Percentiles rank a stretch among this genome's conserved stretches.
These are phyloP conservation scores for Lasiurus cinereus DNA, from an alignment of 2,113 vertebrate genomes.

Conservation along the genomic window DNA sequence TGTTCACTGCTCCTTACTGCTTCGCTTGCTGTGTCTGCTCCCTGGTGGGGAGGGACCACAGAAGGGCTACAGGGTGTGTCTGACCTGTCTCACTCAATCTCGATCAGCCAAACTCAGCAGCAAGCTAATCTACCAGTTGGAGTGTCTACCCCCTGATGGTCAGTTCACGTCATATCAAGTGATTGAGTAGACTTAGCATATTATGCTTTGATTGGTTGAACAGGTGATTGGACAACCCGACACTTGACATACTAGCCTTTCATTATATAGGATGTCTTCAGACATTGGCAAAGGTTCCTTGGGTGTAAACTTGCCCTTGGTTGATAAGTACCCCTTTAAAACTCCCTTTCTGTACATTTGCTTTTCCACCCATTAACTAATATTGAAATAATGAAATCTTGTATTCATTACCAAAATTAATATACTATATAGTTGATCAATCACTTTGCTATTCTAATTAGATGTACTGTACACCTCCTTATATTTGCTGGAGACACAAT, in stretches of 20 bases:
- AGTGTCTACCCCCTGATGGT: too few relatives aligned
- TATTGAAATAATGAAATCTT: constrained; percentile 59
- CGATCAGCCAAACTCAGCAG: too few relatives aligned
- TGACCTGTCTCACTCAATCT: too few relatives aligned
- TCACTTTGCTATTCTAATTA: constrained; percentile 63
- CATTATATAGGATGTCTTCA: background rate
- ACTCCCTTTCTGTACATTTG: background rate
- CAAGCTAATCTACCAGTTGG: too few relatives aligned
- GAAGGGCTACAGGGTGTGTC: too few relatives aligned
- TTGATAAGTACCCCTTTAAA: background rate
- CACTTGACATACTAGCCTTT: too few relatives aligned
- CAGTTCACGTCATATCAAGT: too few relatives aligned
- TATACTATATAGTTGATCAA: constrained; percentile 45
- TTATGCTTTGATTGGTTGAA: too few relatives aligned
- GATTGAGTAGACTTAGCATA: too few relatives aligned
- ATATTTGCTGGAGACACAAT: constrained; percentile 69
- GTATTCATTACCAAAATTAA: constrained; percentile 65
- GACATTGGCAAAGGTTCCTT: background rate
- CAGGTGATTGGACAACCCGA: fast-evolving
- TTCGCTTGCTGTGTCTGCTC: too few relatives aligned
- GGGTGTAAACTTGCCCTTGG: background rate
- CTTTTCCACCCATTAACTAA: constrained; percentile 30
- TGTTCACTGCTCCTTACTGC: too few relatives aligned
- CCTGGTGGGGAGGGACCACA: too few relatives aligned
- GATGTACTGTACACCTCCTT: constrained; percentile 45